Base-by-base conservation (phyloP, 2,888 invertebrate species). In the Rosalia funebris region DNA sequence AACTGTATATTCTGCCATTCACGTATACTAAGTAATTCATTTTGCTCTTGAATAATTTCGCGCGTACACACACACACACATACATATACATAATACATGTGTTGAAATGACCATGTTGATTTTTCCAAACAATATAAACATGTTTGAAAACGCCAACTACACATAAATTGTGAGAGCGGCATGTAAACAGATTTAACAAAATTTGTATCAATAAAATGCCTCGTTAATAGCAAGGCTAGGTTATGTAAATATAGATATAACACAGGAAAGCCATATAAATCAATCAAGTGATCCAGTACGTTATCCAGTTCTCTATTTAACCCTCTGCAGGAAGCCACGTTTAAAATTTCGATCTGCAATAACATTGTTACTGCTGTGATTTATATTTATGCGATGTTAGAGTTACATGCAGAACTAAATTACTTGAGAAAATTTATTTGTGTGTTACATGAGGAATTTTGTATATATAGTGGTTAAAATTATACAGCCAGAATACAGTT, bases 171-270 rank as follows among this genome's bases (percentile, higher is more conserved):
- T 7, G 25, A 45, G 14, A 9, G 11, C 14, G 12, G 12, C n/a
- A 1, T 9, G 15, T 32, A 37, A 19, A 41, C 11, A 19, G 25
- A 25, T 17, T 11, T 39, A 50, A 37, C 25, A 39, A 31, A 50
- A 50, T 41, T 25, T 14, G 44, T 39, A 16, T 31, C 31, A 20
- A 50, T 50, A 50, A 50, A 50, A 39, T 25, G 19, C 37, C 20
- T 20, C 50, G 50, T 50, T 50, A 50, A 25, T 31, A 20, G 12
- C 44, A 3, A 12, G 1, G 50, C 39, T 15, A 50, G 50, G n/a
- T 39, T 25, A 14, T 41, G 50, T 50, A 50, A 50, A 39, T 50
- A 50, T 50, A 50, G 50, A 50, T 50, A 50, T 50, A 20, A 50
- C 39, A 39, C 50, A 20, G 50, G 50, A 50, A 39, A 16, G n/a